Percentiles rank a stretch among this genome's conserved stretches.
These are phyloP conservation scores for Pasiphila rectangulata DNA, from an alignment of 2,888 invertebrate species.

Conservation along the genomic window DNA sequence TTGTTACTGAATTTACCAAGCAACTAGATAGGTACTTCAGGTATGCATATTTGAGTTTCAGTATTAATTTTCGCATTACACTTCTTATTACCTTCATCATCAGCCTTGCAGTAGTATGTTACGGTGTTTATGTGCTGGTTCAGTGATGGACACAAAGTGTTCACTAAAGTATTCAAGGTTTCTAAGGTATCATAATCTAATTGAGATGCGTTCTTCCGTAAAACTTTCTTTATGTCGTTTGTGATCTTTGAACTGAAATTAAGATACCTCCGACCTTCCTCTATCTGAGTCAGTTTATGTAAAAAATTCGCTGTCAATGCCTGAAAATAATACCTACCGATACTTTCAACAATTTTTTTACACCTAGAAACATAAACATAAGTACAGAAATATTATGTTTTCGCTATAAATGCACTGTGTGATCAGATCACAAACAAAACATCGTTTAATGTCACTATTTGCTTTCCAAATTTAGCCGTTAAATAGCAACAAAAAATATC, in stretches of 20 bases:
- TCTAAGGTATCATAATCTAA: slow-evolving; percentile 50
- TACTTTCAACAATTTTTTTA: too few species aligned
- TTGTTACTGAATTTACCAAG: slow-evolving; percentile 28
- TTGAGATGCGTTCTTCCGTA: slow-evolving; percentile 48
- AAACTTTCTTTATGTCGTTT: slow-evolving; percentile 58
- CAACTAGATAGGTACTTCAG: too few species aligned
- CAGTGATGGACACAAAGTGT: slow-evolving; percentile 45
- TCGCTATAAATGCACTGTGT: too few species aligned
- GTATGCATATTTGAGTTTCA: slow-evolving; percentile 28
- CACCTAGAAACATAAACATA: too few species aligned
- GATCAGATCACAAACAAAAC: too few species aligned
- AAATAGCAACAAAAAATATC: background rate
- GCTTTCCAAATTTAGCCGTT: too few species aligned
- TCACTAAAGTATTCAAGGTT: slow-evolving; percentile 48
- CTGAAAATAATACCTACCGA: slow-evolving; percentile 54
- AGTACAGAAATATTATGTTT: too few species aligned
- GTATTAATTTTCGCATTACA: slow-evolving; percentile 36
- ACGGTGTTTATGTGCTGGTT: slow-evolving; percentile 44
- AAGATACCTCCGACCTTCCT: slow-evolving; percentile 66
- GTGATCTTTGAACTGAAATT: slow-evolving; percentile 64
- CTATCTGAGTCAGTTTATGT: slow-evolving; percentile 53
- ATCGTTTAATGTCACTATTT: too few species aligned
- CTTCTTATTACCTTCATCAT: slow-evolving; percentile 56
- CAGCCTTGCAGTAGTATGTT: slow-evolving; percentile 51
- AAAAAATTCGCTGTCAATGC: slow-evolving; percentile 53